These are phyloP conservation scores for Squalus acanthias DNA, from an alignment of 2,797 vertebrate species.

Conservation along the genomic window DNA sequence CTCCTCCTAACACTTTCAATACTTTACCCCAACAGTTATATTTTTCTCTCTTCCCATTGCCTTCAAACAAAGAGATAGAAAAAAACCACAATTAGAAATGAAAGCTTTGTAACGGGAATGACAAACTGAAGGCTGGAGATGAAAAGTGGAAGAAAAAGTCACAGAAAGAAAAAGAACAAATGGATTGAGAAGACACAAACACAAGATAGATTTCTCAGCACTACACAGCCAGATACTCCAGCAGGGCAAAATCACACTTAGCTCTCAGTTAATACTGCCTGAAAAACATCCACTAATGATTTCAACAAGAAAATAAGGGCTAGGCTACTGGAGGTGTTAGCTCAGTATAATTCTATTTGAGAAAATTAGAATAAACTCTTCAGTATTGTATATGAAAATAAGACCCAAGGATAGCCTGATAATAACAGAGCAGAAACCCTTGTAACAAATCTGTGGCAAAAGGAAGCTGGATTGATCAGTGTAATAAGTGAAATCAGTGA, in stretches of 20 bases:
- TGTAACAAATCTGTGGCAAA: neutral
- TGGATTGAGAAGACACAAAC: neutral
- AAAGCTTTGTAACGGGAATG: neutral
- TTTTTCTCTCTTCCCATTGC: neutral
- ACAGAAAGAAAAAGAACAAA: neutral
- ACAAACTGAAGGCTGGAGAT: neutral
- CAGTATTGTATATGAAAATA: neutral
- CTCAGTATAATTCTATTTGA: neutral
- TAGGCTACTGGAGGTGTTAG: neutral
- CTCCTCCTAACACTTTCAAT: neutral
- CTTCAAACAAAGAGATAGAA: neutral
- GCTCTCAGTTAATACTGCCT: neutral
- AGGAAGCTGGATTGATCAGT: neutral
- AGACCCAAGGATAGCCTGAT: neutral
- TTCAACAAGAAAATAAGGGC: conserved; percentile 4
- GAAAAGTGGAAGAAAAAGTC: neutral
- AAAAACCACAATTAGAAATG: neutral
- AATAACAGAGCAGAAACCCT: neutral
- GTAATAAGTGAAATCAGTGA: too few species aligned
- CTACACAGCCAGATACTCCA: neutral
- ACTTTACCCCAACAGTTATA: neutral
- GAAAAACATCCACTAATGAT: neutral
- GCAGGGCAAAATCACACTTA: neutral
- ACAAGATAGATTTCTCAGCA: neutral
- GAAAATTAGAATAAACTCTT: neutral